These are phyloP conservation scores for Empidonax traillii DNA, from an alignment of 2,113 vertebrate species.

Conservation along the genomic window DNA sequence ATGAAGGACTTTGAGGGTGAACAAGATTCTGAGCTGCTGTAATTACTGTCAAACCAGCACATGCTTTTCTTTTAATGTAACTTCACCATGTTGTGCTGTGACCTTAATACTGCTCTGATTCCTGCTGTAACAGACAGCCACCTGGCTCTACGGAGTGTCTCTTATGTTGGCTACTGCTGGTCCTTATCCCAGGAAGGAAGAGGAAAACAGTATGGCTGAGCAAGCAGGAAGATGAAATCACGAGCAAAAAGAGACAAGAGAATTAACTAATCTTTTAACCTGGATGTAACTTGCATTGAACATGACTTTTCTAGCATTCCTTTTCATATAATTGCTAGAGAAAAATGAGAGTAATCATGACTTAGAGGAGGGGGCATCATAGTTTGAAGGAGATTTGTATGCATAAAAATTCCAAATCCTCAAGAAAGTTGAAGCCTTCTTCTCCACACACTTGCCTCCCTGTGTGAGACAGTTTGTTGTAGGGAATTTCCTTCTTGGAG, in stretches of 20 bases:
- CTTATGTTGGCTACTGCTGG: neutral
- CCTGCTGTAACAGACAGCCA: neutral
- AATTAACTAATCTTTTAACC: neutral
- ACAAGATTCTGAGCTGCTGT: neutral
- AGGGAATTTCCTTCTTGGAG: neutral
- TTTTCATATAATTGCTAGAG: neutral
- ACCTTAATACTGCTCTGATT: neutral
- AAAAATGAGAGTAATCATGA: neutral
- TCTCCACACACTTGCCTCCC: neutral
- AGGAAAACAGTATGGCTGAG: neutral
- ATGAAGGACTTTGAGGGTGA: neutral
- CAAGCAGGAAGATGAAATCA: neutral
- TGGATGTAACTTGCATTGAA: neutral
- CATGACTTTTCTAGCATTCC: neutral
- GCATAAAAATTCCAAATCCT: neutral
- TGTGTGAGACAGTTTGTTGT: neutral
- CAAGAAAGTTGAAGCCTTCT: neutral
- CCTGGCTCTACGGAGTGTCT: neutral
- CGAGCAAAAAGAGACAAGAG: neutral
- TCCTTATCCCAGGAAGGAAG: neutral
- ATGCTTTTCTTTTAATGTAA: neutral
- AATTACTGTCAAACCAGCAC: neutral
- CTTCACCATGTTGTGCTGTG: neutral
- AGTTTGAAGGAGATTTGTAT: neutral
- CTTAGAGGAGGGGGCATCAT: neutral